phyloP scores from a whole-genome alignment of 2,888 invertebrate genomes.

The Sceliomorpha sp. region DNA sequence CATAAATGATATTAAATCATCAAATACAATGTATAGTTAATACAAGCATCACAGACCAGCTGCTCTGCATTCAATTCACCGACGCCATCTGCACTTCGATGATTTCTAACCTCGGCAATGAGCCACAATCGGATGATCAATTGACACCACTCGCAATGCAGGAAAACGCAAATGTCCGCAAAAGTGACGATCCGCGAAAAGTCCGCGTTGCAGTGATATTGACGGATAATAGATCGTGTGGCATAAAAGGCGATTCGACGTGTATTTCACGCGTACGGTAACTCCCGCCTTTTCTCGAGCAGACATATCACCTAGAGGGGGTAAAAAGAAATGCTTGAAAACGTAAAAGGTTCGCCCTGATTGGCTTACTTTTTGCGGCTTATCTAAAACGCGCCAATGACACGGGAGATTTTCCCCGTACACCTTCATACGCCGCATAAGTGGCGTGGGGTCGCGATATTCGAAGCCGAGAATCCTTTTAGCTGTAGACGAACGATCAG shows the following conservation, averaged over 20 bases:
- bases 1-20: too few species aligned
- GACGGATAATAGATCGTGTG: too few species aligned
- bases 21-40: neutral
- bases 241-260: too few species aligned
- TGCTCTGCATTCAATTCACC: slow-evolving; percentile 16
- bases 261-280: slow-evolving; percentile 25
- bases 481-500: slow-evolving; percentile 83
- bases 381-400: slow-evolving; percentile 83
- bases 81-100: slow-evolving; percentile 61
- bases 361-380: slow-evolving; percentile 84
- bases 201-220: too few species aligned
- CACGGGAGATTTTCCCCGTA: slow-evolving; percentile 75
- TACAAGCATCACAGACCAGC: neutral
- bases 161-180: too few species aligned
- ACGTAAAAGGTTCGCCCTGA: slow-evolving; percentile 78
- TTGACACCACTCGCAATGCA: too few species aligned
- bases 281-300: slow-evolving; percentile 72
- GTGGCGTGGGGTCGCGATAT: slow-evolving; percentile 85
- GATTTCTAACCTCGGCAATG: slow-evolving; percentile 22
- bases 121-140: too few species aligned
- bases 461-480: slow-evolving; percentile 83
- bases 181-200: too few species aligned
- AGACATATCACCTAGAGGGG: slow-evolving; percentile 67
- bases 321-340: slow-evolving; percentile 82
- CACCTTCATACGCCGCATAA: slow-evolving; percentile 83